Percentiles rank a stretch among this genome's conserved stretches.
These are phyloP conservation scores for Drosophila arizonae DNA, from an alignment of 1,140 invertebrate genomes.

Conservation along the genomic window DNA sequence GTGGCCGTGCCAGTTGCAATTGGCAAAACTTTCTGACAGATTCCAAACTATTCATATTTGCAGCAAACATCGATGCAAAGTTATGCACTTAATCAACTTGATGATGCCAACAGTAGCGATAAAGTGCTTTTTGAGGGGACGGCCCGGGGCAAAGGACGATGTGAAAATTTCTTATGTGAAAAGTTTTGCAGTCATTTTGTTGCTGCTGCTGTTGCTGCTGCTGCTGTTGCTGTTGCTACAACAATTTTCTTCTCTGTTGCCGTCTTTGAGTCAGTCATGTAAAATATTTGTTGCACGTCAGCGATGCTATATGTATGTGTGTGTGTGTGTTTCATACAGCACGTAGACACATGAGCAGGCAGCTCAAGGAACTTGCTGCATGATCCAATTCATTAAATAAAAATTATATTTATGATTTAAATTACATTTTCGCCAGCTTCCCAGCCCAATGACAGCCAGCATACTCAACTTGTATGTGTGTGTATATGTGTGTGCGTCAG, in stretches of 20 bases:
- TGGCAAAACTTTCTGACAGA: neutral
- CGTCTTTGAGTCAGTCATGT: slow-evolving; percentile 65
- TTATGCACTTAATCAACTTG: slow-evolving; percentile 69
- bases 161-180: slow-evolving; percentile 57
- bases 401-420: slow-evolving; percentile 80
- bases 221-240: slow-evolving; percentile 18
- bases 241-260: slow-evolving; percentile 65
- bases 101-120: slow-evolving; percentile 38
- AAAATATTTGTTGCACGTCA: slow-evolving; percentile 57
- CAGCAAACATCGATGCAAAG: slow-evolving; percentile 36
- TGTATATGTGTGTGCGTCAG: neutral
- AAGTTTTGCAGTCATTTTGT: slow-evolving; percentile 49
- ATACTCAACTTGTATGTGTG: neutral
- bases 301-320: slow-evolving; percentile 12
- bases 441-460: slow-evolving; percentile 30
- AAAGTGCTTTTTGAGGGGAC: neutral
- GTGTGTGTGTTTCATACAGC: slow-evolving; percentile 19
- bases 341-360: slow-evolving; percentile 6
- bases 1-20: neutral
- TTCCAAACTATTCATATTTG: slow-evolving; percentile 15
- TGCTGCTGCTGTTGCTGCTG: too few relatives aligned
- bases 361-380: slow-evolving; percentile 33
- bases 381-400: slow-evolving; percentile 77
- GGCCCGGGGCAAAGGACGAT: neutral
- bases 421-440: slow-evolving; percentile 61